A percentile compares a stretch with the other conserved stretches of the same genome.
Evolutionary conservation across 2,113 vertebrate genomes (phyloP).

Genomic region (Pomatorhinus ruficollis): DNA sequence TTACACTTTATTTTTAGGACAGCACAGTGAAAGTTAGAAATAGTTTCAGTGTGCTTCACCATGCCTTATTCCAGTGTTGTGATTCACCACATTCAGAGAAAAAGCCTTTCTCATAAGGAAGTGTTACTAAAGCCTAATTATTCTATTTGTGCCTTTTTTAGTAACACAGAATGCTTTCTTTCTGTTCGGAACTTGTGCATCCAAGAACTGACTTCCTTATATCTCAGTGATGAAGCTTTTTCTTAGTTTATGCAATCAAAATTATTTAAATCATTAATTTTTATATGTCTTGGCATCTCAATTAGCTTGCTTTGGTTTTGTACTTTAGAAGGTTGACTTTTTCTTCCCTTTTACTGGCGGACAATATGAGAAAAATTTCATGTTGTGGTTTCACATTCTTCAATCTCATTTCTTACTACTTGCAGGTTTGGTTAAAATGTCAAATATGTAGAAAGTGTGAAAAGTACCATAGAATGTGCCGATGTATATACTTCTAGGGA

Average conservation of each 20-base stretch:
- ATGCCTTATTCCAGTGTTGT: slow-evolving; percentile 22
- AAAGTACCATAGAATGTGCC: slow-evolving; percentile 41
- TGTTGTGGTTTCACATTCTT: slow-evolving; percentile 3
- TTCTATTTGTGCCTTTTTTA: not conserved
- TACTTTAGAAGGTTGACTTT: not conserved
- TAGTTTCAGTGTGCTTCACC: slow-evolving; percentile 29
- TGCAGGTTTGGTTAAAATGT: slow-evolving; percentile 58
- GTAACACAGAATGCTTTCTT: not conserved
- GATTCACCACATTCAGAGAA: slow-evolving; percentile 33
- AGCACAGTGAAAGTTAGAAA: slow-evolving; percentile 55
- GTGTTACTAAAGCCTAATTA: slow-evolving; percentile 38
- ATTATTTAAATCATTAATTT: not conserved
- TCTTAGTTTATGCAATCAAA: not conserved
- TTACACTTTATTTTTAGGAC: slow-evolving; percentile 65
- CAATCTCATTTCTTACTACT: slow-evolving; percentile 9
- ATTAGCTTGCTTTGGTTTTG: not conserved
- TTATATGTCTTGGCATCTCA: not conserved
- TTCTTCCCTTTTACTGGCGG: not conserved
- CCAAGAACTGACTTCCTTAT: not conserved
- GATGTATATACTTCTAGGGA: slow-evolving; percentile 18
- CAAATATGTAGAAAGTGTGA: slow-evolving; percentile 64
- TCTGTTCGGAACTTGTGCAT: not conserved
- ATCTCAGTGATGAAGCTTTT: not conserved
- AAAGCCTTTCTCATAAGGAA: slow-evolving; percentile 11
- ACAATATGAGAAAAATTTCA: not conserved